phyloP scores from a whole-genome alignment of 1,140 invertebrate species.

The Aphelenchoides fujianensis region DNA sequence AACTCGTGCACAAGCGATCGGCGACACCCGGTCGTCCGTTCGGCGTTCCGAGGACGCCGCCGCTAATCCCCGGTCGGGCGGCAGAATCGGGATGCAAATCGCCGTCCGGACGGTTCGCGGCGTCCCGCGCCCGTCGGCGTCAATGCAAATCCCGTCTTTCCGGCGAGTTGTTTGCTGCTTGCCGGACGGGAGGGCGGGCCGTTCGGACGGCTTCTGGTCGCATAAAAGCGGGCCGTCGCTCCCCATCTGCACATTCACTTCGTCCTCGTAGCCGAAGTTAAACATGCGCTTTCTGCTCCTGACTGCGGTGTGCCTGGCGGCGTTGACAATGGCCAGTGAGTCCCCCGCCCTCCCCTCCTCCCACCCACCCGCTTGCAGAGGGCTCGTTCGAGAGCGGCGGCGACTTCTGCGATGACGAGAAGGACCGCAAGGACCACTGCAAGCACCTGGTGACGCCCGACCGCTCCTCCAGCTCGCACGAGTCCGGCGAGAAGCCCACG shows the following conservation, averaged over 20 bases:
- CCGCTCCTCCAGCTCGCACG: neutral
- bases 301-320: neutral
- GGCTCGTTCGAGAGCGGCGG: neutral
- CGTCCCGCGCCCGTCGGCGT: neutral
- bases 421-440: neutral
- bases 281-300: neutral
- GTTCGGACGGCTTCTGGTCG: neutral
- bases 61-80: too few relatives aligned
- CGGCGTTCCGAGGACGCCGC: too few relatives aligned
- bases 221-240: neutral
- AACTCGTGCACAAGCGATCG: too few relatives aligned
- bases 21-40: too few relatives aligned
- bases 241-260: neutral
- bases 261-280: neutral
- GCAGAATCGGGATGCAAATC: too few relatives aligned
- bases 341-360: neutral
- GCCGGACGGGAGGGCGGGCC: neutral
- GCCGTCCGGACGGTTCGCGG: too few relatives aligned
- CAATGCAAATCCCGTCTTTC: neutral
- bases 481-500: neutral
- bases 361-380: neutral
- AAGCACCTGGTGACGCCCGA: neutral
- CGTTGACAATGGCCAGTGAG: neutral
- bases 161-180: neutral
- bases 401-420: slow-evolving; percentile 13